Conservation (phyloP, 2,888 invertebrate species). For the Caenorhabditis becei region DNA sequence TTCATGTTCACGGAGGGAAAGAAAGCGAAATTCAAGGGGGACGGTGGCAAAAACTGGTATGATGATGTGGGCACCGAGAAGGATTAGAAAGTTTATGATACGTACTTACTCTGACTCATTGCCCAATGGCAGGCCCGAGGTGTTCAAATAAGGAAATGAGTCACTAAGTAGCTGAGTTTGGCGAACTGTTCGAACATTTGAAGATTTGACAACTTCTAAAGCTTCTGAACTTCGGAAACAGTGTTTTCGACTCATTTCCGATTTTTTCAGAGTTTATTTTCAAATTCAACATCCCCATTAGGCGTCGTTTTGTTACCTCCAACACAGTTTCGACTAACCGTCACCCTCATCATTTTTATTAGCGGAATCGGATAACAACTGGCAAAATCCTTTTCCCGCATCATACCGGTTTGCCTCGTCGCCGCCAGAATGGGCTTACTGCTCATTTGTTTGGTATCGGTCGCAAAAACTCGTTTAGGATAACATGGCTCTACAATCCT, state of each 20-base stretch:
- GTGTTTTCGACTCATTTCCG: no score
- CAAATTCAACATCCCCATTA: no score
- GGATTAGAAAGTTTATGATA: conserved; percentile 53
- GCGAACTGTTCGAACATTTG: conserved; percentile 16
- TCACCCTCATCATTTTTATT: conserved; percentile 24
- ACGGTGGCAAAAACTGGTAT: conserved; percentile 47
- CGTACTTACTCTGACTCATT: conserved; percentile 33
- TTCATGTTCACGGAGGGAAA: conserved; percentile 28
- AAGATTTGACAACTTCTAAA: no score
- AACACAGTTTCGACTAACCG: not conserved
- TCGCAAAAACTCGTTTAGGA: conserved; percentile 50
- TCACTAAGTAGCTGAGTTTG: not conserved
- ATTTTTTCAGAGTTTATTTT: no score
- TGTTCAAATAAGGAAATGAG: not conserved
- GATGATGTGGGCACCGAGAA: conserved; percentile 21
- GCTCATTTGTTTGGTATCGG: conserved; percentile 36
- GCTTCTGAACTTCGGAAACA: not conserved
- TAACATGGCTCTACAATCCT: conserved; percentile 55
- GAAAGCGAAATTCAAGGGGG: conserved; percentile 31
- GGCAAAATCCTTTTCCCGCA: not conserved
- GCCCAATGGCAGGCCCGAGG: not conserved
- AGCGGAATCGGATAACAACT: conserved; percentile 8
- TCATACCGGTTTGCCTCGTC: conserved; percentile 44
- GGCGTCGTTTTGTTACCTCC: not conserved
- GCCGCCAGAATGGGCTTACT: conserved; percentile 32